Evolutionary conservation across 2,888 invertebrate genomes (phyloP).

Genomic region (Thumatha senex): DNA sequence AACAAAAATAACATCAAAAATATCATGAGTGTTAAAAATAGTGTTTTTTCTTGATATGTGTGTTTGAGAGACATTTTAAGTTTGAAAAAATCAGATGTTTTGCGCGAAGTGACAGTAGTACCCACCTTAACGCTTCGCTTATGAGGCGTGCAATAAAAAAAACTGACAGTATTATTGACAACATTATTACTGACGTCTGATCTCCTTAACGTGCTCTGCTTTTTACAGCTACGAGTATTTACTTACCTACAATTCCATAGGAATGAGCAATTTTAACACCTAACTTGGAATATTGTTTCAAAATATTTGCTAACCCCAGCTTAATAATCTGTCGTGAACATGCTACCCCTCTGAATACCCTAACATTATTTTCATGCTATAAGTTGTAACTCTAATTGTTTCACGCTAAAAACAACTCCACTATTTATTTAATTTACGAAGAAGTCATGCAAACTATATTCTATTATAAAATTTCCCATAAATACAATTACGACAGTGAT

Average conservation of each 20-base stretch:
- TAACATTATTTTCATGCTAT: constrained; percentile 32
- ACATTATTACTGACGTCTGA: too few relatives aligned
- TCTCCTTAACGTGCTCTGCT: not conserved
- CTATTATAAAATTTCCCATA: constrained; percentile 28
- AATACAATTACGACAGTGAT: constrained; percentile 19
- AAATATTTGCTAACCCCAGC: constrained; percentile 5
- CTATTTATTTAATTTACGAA: constrained; percentile 26
- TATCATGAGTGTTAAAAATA: too few relatives aligned
- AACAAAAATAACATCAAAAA: too few relatives aligned
- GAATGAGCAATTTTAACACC: constrained; percentile 26
- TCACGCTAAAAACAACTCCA: constrained; percentile 27
- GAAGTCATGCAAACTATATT: constrained; percentile 48
- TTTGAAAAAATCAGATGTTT: too few relatives aligned
- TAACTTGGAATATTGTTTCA: constrained; percentile 12
- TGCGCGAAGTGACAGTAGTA: too few relatives aligned
- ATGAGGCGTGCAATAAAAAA: too few relatives aligned
- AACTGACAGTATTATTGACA: too few relatives aligned
- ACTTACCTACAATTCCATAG: constrained; percentile 37
- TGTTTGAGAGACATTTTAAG: too few relatives aligned
- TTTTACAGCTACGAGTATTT: constrained; percentile 20
- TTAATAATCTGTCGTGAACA: constrained; percentile 39
- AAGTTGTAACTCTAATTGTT: constrained; percentile 16
- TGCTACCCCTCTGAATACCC: constrained; percentile 45
- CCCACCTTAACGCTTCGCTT: too few relatives aligned
- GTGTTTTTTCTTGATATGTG: too few relatives aligned